Conservation (phyloP, 2,888 invertebrate species). For the Eucera pruinosa region DNA sequence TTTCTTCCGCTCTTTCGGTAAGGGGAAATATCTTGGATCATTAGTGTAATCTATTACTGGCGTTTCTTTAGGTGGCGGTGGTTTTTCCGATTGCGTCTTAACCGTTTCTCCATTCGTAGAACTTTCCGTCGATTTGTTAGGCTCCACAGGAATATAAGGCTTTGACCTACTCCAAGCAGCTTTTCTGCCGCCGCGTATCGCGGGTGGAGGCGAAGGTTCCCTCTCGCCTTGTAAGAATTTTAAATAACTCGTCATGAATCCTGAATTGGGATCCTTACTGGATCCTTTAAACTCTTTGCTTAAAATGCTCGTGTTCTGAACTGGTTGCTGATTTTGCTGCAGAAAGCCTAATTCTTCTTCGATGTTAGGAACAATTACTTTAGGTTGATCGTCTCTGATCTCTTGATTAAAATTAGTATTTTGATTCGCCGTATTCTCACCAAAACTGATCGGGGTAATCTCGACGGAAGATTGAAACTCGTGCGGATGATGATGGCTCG, state of each 20-base stretch:
- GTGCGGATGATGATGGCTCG: constrained; percentile 85
- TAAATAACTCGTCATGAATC: constrained; percentile 94
- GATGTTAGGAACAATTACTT: constrained; percentile 95
- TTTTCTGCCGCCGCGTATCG: constrained; percentile 88
- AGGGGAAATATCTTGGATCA: constrained; percentile 90
- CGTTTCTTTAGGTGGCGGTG: constrained; percentile 83
- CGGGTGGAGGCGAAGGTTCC: constrained; percentile 92
- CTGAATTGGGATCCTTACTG: constrained; percentile 87
- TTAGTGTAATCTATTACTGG: constrained; percentile 86
- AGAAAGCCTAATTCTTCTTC: constrained; percentile 94
- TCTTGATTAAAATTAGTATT: constrained; percentile 72
- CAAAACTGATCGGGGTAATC: constrained; percentile 86
- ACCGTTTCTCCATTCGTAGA: constrained; percentile 69
- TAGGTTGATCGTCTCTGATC: constrained; percentile 89
- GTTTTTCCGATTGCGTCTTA: constrained; percentile 66
- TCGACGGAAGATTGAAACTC: constrained; percentile 89
- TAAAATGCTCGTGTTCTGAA: constrained; percentile 84
- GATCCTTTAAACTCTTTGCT: constrained; percentile 88
- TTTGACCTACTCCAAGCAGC: constrained; percentile 87
- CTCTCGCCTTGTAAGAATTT: constrained; percentile 94
- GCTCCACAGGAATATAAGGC: constrained; percentile 76
- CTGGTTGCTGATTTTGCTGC: constrained; percentile 78
- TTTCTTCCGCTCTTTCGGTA: constrained; percentile 90
- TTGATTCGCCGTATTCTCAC: constrained; percentile 62
- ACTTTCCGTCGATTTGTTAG: constrained; percentile 68